phyloP scores from a whole-genome alignment of 2,113 vertebrate species.

The Pithys albifrons region DNA sequence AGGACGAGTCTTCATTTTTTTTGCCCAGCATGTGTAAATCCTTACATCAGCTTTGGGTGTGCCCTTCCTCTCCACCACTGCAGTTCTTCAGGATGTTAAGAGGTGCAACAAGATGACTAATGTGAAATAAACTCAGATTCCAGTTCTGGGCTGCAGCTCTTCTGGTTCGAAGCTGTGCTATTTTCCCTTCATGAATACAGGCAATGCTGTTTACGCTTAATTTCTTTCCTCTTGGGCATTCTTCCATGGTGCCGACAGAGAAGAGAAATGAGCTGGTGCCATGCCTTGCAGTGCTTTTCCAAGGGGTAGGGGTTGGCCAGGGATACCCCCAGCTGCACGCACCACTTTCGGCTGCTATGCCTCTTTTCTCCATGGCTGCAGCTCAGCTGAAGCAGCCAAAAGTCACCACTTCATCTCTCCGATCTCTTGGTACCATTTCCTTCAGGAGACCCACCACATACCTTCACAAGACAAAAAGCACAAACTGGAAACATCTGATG shows the following conservation, averaged over 20 bases:
- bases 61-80: not conserved
- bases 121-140: not conserved
- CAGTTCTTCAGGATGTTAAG: not conserved
- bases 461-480: not conserved
- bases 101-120: not conserved
- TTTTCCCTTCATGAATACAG: not conserved
- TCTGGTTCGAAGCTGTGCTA: fast-evolving
- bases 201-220: not conserved
- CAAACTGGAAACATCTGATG: not conserved
- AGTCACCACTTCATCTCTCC: not conserved
- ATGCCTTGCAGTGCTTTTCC: fast-evolving
- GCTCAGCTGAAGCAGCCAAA: not conserved
- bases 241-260: not conserved
- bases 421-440: not conserved
- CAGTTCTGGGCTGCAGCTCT: not conserved
- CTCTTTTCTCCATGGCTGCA: not conserved
- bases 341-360: not conserved
- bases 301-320: not conserved
- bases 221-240: not conserved
- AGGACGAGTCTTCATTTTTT: not conserved
- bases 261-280: not conserved
- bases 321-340: fast-evolving
- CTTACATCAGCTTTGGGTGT: not conserved
- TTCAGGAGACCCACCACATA: not conserved
- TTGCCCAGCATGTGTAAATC: not conserved